Conservation (phyloP, 1,140 invertebrate species). For the Megalonaias nervosa region DNA sequence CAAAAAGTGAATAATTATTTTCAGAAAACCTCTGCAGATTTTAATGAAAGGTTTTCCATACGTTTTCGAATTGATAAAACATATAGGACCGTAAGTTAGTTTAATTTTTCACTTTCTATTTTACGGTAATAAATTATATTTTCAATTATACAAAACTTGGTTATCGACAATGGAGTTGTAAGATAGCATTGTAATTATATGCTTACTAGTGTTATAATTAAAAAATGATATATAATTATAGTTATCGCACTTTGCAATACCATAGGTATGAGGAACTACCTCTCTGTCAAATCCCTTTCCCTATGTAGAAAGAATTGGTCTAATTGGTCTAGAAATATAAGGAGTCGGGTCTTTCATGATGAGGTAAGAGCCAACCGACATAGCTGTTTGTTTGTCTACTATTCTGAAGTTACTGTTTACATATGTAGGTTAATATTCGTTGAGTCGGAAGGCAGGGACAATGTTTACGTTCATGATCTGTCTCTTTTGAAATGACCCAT, state of each 20-base stretch:
- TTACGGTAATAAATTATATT: background rate
- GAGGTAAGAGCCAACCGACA: constrained; percentile 3
- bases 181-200: too few relatives aligned
- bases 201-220: too few relatives aligned
- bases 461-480: too few relatives aligned
- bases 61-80: background rate
- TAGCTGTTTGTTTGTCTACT: background rate
- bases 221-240: too few relatives aligned
- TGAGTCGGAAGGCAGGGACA: constrained; percentile 1
- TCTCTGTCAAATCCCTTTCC: too few relatives aligned
- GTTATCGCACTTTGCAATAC: too few relatives aligned
- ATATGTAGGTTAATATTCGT: background rate
- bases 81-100: too few relatives aligned
- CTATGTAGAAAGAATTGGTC: background rate
- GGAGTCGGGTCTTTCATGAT: constrained; percentile 10
- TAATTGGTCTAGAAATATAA: too few relatives aligned
- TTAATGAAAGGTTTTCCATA: background rate
- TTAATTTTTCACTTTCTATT: background rate
- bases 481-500: too few relatives aligned
- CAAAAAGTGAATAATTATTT: background rate
- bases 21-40: background rate
- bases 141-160: too few relatives aligned
- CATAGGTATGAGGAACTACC: too few relatives aligned
- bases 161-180: too few relatives aligned
- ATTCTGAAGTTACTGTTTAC: background rate